A percentile compares a stretch with the other conserved stretches of the same genome.
phyloP scores from a whole-genome alignment of 2,113 vertebrate species.

The Danionella cerebrum region DNA sequence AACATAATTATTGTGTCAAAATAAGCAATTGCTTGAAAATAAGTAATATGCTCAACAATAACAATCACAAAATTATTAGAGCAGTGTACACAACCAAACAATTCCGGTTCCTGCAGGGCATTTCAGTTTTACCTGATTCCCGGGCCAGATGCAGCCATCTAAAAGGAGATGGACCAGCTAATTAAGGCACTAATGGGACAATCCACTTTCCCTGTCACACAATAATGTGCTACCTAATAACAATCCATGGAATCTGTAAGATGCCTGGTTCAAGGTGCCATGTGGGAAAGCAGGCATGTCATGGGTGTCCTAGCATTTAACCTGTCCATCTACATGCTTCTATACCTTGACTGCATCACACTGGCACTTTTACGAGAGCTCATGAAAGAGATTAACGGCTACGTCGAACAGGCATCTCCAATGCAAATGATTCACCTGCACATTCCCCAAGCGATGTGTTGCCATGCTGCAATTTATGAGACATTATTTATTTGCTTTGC shows the following conservation, averaged over 20 bases:
- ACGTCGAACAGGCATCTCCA: not conserved
- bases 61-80: not conserved
- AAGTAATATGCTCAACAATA: not conserved
- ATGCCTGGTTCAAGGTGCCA: not conserved
- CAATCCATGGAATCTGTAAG: slow-evolving; percentile 1
- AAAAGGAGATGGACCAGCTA: not conserved
- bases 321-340: slow-evolving; percentile 19
- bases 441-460: not conserved
- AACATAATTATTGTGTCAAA: not conserved
- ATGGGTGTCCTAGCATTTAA: slow-evolving; percentile 23
- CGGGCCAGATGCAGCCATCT: too few relatives aligned
- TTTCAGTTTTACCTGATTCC: too few relatives aligned
- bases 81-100: not conserved
- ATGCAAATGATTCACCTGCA: slow-evolving; percentile 38
- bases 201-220: slow-evolving; percentile 30
- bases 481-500: slow-evolving; percentile 38
- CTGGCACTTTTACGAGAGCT: slow-evolving; percentile 36
- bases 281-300: not conserved
- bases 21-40: not conserved
- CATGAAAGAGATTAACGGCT: slow-evolving; percentile 36
- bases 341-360: slow-evolving; percentile 22
- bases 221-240: slow-evolving; percentile 24
- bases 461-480: slow-evolving; percentile 25
- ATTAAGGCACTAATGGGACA: slow-evolving; percentile 27
- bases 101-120: not conserved